Base-by-base conservation (phyloP, 2,888 invertebrate species). In the Ophioninae sp. region DNA sequence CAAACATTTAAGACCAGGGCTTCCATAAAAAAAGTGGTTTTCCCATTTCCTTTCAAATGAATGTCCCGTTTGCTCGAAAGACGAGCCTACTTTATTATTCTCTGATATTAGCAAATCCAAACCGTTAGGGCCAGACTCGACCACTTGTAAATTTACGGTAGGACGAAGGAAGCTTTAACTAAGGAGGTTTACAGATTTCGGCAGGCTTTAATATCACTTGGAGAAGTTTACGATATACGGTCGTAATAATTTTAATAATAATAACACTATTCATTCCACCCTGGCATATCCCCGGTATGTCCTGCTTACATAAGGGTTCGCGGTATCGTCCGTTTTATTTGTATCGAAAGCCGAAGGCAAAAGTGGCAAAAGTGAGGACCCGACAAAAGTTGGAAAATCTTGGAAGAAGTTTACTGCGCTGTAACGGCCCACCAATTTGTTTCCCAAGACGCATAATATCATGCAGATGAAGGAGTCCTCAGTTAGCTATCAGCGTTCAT, bases 401-500 rank as follows among this genome's bases (percentile, higher is more conserved):
- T 61, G 57, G 62, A 39, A 64, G 74, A 82, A 82, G 64, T 79
- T 84, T 76, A 64, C 61, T 44, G 39, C 30, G 73, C 56, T 17
- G 61, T 30, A 72, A 56, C 64, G 85, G 72, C 84, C 81, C 73
- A 80, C 83, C 84, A 85, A 85, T 89, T 61, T 86, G 87, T 88
- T 88, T 86, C 84, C 76, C 76, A 75, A 85, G 77, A 82, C 86
- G 87, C 88, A 87, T 89, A 88, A 89, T 89, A 88, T 88, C 89
- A 88, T 88, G 88, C 86, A 88, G 88, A 89, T 88, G 76, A 50
- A 77, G 61, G 81, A 57, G 82, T 77, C 72, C 79, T 82, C 82
- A 83, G 84, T 70, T 72, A 67, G 67, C 73, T 73, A 73, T 79
- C 59, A 79, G 67, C 59, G 59, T 59, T 17, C 23, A 50, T 62